phyloP scores from a whole-genome alignment of 2,113 vertebrate species.

The Bostrychus sinensis region DNA sequence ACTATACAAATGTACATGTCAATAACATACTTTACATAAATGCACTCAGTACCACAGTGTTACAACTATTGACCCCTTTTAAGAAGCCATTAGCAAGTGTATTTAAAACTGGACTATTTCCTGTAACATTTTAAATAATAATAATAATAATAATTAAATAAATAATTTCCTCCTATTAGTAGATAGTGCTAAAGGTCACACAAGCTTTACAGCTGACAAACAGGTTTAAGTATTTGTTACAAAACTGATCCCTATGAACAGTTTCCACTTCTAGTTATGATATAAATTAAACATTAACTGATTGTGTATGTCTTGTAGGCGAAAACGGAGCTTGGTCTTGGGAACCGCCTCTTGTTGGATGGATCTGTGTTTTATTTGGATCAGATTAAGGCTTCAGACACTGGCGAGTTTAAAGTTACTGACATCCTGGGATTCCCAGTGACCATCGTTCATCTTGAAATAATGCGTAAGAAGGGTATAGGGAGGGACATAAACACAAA shows the following conservation, averaged over 20 bases:
- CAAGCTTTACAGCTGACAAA: neutral
- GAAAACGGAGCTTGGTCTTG: conserved; percentile 45
- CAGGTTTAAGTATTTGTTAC: neutral
- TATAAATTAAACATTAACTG: neutral
- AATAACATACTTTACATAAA: too few relatives aligned
- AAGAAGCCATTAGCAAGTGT: neutral
- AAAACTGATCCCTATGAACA: neutral
- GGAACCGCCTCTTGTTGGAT: conserved; percentile 70
- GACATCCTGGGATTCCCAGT: conserved; percentile 70
- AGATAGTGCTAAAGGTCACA: neutral
- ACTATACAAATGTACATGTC: conserved; percentile 62
- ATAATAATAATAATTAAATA: too few relatives aligned
- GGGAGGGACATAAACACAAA: neutral
- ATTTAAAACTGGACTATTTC: neutral
- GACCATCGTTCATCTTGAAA: conserved; percentile 63
- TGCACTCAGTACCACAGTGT: neutral
- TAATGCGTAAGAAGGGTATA: conserved; percentile 61
- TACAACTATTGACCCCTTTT: neutral
- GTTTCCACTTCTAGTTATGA: neutral
- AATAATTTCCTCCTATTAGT: neutral
- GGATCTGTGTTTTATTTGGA: conserved; percentile 66
- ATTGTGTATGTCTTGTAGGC: conserved; percentile 29
- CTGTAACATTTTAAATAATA: too few relatives aligned
- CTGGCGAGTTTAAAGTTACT: conserved; percentile 66
- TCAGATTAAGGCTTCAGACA: conserved; percentile 62